A percentile compares a stretch with the other conserved stretches of the same genome.
Evolutionary conservation across 2,888 invertebrate genomes (phyloP).

Genomic region (Agonopterix heracliana): DNA sequence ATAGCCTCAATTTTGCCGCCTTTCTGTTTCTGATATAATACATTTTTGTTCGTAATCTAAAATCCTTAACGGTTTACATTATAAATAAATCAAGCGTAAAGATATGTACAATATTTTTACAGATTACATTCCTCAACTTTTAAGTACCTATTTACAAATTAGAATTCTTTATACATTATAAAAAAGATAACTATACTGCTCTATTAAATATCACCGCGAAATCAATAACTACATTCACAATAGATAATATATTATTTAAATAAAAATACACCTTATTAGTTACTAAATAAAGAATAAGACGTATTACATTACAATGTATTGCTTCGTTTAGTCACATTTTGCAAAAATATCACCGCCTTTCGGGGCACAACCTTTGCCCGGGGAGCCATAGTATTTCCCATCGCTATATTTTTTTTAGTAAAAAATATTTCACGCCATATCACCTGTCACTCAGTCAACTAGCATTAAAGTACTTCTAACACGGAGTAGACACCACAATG

Average conservation of each 20-base stretch:
- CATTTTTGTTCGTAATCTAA: constrained; percentile 44
- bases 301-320: constrained; percentile 84
- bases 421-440: constrained; percentile 61
- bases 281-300: constrained; percentile 75
- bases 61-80: constrained; percentile 54
- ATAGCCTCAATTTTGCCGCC: constrained; percentile 11
- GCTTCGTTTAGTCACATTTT: constrained; percentile 84
- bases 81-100: constrained; percentile 75
- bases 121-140: constrained; percentile 56
- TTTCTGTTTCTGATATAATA: constrained; percentile 29
- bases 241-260: constrained; percentile 66
- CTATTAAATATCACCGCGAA: constrained; percentile 73
- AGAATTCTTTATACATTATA: constrained; percentile 73
- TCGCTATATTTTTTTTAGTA: constrained; percentile 10
- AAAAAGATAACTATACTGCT: constrained; percentile 72
- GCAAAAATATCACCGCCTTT: constrained; percentile 79
- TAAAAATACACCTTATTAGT: constrained; percentile 65
- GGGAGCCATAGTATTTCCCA: constrained; percentile 17
- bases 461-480: constrained; percentile 68
- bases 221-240: constrained; percentile 73
- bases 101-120: constrained; percentile 77
- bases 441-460: constrained; percentile 66
- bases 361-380: constrained; percentile 29
- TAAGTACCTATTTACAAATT: constrained; percentile 77
- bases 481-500: constrained; percentile 74